Base-by-base conservation (phyloP, 1,140 invertebrate species). In the Solenopsis fugax region DNA sequence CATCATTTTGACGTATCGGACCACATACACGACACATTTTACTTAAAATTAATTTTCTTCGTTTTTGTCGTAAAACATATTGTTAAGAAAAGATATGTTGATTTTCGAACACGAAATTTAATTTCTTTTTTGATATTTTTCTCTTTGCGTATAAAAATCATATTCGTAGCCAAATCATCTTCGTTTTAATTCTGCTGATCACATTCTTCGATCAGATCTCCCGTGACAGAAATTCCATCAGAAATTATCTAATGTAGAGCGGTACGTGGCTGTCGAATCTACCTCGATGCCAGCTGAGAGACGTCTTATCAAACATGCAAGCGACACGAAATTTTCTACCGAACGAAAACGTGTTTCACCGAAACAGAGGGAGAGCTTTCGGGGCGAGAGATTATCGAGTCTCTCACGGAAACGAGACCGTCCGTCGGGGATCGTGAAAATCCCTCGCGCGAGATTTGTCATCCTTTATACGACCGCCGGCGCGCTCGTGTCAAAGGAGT, bases 401-500 rank as follows among this genome's bases (percentile, higher is more conserved):
- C 86, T 89, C 88, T 84, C 80, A 84, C 69, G 54, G 69, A 82
- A 82, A 82, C 80, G 67, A 71, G 80, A 60, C 54, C 77, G 34
- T 69, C 62, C 85, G 80, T 73, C 88, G 78, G 80, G 78, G 56
- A 69, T 18, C 50, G 56, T 56, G 52, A 82, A 93, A 89, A 90
- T 87, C 81, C 73, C 89, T 89, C 78, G 86, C 52, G 77, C 64
- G 65, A 71, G 87, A 91, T 92, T 92, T 90, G 85, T 81, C 75
- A 71, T 88, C 62, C 85, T 71, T 69, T 34, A 65, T 67, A 69
- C 78, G 80, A 75, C 54, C 88, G 37, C 60, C 60, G 34, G 65
- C 75, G 48, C 82, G 89, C 87, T 90, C 88, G 87, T 87, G 90
- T 93, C 91, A 92, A 92, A 93, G 93, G 91, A 91, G 86, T 90